phyloP scores from a whole-genome alignment of 2,888 invertebrate species.

The Pristionchus exspectatus region DNA sequence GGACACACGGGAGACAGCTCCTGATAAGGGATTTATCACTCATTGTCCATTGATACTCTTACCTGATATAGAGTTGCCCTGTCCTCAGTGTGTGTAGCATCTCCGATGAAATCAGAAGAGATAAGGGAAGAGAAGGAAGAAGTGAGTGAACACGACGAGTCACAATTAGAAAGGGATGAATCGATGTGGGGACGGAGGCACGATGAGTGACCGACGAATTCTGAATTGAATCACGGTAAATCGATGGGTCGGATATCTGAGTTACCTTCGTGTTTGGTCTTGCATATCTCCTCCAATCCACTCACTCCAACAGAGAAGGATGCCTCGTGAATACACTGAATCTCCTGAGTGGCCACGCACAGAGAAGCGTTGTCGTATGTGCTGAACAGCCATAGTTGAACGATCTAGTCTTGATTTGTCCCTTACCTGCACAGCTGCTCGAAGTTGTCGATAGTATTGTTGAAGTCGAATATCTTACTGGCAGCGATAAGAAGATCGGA shows the following conservation, averaged over 20 bases:
- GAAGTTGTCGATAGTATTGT: constrained; percentile 53
- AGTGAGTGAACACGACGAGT: background rate
- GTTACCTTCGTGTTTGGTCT: constrained; percentile 48
- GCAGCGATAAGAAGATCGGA: constrained; percentile 53
- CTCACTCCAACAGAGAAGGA: constrained; percentile 46
- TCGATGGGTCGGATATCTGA: background rate
- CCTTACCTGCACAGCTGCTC: constrained; percentile 48
- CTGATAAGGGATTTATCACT: background rate
- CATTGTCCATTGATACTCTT: no score
- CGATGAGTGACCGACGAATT: background rate
- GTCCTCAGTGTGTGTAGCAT: background rate
- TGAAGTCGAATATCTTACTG: constrained; percentile 37
- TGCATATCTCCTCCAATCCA: constrained; percentile 50
- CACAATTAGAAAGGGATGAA: background rate
- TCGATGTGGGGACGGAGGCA: constrained; percentile 36
- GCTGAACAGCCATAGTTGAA: background rate
- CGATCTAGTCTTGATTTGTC: background rate
- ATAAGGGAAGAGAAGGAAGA: constrained; percentile 1
- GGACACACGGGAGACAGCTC: constrained; percentile 48
- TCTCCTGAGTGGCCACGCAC: constrained; percentile 48
- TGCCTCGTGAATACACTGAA: constrained; percentile 35
- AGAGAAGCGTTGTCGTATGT: constrained; percentile 42
- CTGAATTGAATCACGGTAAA: background rate
- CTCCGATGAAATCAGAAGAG: background rate
- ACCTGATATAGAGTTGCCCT: constrained; percentile 37